These are phyloP conservation scores for Pelosia muscerda DNA, from an alignment of 2,888 invertebrate species.

Conservation along the genomic window DNA sequence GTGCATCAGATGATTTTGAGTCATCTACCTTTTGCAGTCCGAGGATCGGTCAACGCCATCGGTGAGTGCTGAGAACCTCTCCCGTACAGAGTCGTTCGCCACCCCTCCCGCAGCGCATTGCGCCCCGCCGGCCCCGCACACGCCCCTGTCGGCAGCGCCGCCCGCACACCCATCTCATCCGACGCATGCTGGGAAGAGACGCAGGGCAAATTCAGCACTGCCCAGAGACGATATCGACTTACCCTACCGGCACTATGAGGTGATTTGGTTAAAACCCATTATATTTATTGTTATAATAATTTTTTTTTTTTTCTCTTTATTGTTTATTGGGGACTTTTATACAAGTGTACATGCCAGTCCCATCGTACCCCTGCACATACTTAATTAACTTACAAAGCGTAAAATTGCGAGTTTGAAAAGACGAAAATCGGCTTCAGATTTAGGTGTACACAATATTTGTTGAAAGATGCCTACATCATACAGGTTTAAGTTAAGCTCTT, in stretches of 20 bases:
- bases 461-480: too few relatives aligned
- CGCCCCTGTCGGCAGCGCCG: conserved; percentile 65
- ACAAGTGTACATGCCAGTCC: too few relatives aligned
- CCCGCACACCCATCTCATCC: conserved; percentile 55
- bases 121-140: conserved; percentile 70
- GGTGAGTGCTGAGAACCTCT: conserved; percentile 82
- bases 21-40: conserved; percentile 58
- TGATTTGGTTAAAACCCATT: conserved; percentile 37
- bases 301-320: too few relatives aligned
- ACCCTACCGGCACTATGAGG: conserved; percentile 80
- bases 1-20: not conserved
- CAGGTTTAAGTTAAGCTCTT: too few relatives aligned
- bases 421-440: too few relatives aligned
- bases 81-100: conserved; percentile 78
- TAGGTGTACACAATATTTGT: too few relatives aligned
- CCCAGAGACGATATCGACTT: conserved; percentile 77
- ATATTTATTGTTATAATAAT: not conserved
- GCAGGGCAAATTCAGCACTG: conserved; percentile 80
- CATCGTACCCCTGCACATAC: too few relatives aligned
- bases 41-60: conserved; percentile 83
- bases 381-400: too few relatives aligned
- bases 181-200: conserved; percentile 70
- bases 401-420: too few relatives aligned
- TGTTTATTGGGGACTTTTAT: too few relatives aligned
- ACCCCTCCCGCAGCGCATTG: conserved; percentile 77